Evolutionary conservation across 2,888 invertebrate genomes (phyloP).

Genomic region (Mesorhabditis sp.): DNA sequence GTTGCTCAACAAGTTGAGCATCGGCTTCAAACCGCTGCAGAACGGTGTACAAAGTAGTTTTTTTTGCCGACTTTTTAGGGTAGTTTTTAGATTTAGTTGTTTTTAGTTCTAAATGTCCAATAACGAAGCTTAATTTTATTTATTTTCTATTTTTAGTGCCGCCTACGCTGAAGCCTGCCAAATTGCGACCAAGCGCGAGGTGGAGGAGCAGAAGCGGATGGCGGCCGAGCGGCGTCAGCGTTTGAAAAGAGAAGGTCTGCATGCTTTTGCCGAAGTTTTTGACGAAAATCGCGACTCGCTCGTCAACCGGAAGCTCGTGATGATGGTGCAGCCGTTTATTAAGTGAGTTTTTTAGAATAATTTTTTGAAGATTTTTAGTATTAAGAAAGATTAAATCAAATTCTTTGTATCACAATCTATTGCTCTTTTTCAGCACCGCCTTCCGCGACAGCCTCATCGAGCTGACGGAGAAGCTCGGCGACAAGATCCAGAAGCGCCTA

Average conservation of each 20-base stretch:
- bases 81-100: too few species aligned
- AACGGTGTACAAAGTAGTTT: too few species aligned
- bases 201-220: not conserved
- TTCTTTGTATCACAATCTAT: too few species aligned
- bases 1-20: not conserved
- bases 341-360: not conserved
- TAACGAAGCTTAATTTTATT: not conserved
- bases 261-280: not conserved
- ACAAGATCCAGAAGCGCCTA: conserved; percentile 1
- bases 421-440: not conserved
- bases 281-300: not conserved
- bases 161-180: not conserved
- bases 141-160: not conserved
- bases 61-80: too few species aligned
- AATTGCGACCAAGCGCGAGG: not conserved
- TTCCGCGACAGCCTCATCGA: not conserved
- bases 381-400: not conserved
- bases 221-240: not conserved
- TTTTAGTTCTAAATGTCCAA: not conserved
- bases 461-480: not conserved
- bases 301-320: not conserved
- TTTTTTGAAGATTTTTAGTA: not conserved
- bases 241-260: not conserved
- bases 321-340: not conserved
- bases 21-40: too few species aligned